phyloP scores from a whole-genome alignment of 2,797 vertebrate species.

The Pseudotriccus pelzelni region DNA sequence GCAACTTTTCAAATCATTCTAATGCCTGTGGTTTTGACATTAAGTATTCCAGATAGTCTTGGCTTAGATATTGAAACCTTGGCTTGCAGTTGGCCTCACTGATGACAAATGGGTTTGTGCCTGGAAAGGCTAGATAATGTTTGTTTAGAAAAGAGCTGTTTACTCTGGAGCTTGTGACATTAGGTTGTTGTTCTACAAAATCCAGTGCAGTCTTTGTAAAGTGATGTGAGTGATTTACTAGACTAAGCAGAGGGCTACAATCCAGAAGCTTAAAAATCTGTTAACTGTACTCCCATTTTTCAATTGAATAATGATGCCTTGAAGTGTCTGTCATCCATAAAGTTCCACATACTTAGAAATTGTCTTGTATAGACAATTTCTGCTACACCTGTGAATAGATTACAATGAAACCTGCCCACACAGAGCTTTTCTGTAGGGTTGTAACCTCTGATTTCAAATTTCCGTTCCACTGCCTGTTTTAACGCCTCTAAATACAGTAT shows the following conservation, averaged over 20 bases:
- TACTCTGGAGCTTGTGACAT: not conserved
- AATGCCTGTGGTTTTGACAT: not conserved
- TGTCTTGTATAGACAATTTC: not conserved
- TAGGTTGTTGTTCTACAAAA: not conserved
- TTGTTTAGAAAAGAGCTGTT: not conserved
- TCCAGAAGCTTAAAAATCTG: not conserved
- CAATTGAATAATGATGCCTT: not conserved
- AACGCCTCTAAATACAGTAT: not conserved
- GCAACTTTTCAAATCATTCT: not conserved
- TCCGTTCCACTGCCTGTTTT: not conserved
- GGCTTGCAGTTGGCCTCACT: not conserved
- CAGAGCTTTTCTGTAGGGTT: not conserved
- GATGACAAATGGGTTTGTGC: not conserved
- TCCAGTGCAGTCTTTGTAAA: not conserved
- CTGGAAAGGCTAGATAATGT: not conserved
- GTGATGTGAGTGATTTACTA: not conserved
- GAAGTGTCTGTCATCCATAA: not conserved
- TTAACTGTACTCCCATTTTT: not conserved
- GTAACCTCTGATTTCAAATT: not conserved
- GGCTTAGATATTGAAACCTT: not conserved
- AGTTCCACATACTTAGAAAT: not conserved
- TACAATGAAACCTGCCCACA: not conserved
- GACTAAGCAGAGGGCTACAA: not conserved
- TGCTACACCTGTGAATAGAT: not conserved
- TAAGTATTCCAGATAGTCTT: not conserved